These are phyloP conservation scores for Drosophila neoperkinsi DNA, from an alignment of 2,888 invertebrate genomes.

Conservation along the genomic window DNA sequence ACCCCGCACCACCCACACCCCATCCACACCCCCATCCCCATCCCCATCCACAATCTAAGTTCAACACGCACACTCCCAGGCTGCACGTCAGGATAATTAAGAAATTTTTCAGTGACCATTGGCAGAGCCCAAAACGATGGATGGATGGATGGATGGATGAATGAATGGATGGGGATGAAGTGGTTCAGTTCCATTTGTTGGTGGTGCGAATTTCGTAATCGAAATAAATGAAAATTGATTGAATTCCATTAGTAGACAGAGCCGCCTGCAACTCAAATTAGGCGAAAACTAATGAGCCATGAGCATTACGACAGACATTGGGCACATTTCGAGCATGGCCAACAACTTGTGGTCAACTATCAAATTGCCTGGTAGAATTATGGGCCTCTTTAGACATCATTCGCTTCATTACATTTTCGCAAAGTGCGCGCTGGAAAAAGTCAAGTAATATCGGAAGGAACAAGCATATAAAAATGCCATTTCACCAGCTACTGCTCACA, in stretches of 20 bases:
- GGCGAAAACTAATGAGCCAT: conserved; percentile 77
- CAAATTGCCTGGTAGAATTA: conserved; percentile 45
- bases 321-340: conserved; percentile 22
- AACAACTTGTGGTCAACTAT: conserved; percentile 53
- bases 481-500: neutral
- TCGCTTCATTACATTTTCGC: conserved; percentile 45
- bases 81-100: conserved; percentile 76
- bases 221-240: conserved; percentile 83
- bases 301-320: conserved; percentile 49
- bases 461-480: neutral
- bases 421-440: neutral
- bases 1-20: neutral
- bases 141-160: neutral
- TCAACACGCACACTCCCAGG: conserved; percentile 14
- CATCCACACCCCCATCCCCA: too few species aligned
- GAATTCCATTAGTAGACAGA: conserved; percentile 78
- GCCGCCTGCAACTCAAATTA: conserved; percentile 69
- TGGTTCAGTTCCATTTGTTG: conserved; percentile 32
- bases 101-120: conserved; percentile 75
- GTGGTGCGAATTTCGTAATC: conserved; percentile 75
- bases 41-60: neutral
- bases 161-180: conserved; percentile 18
- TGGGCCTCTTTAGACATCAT: conserved; percentile 39
- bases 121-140: conserved; percentile 24
- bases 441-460: neutral